Conservation (phyloP, 2,888 invertebrate species). For the Pherbina coryleti region DNA sequence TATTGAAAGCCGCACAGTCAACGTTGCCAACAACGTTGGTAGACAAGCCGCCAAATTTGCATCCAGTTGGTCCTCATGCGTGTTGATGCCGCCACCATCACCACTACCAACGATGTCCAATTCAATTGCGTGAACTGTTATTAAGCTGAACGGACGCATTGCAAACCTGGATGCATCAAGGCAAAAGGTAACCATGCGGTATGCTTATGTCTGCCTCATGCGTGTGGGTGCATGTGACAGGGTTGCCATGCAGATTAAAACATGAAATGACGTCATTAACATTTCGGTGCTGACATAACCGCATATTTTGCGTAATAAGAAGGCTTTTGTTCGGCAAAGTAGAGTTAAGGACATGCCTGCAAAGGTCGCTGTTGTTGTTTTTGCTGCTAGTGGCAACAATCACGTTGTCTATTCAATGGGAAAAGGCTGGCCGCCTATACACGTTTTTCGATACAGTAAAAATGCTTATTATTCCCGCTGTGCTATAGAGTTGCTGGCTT, state of each 20-base stretch:
- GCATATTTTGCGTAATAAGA: slow-evolving; percentile 49
- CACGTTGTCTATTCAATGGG: slow-evolving; percentile 41
- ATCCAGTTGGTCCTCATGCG: slow-evolving; percentile 30
- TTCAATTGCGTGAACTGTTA: slow-evolving; percentile 31
- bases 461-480: too few relatives aligned
- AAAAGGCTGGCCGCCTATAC: slow-evolving; percentile 32
- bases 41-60: slow-evolving; percentile 35
- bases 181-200: background rate
- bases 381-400: slow-evolving; percentile 34
- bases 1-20: slow-evolving; percentile 33
- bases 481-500: too few relatives aligned
- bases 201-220: background rate
- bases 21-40: background rate
- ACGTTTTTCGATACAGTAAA: too few relatives aligned
- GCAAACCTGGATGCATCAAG: background rate
- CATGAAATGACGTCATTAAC: slow-evolving; percentile 48
- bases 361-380: background rate
- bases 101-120: background rate
- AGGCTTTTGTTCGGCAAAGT: slow-evolving; percentile 22
- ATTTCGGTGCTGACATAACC: slow-evolving; percentile 46
- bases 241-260: slow-evolving; percentile 24
- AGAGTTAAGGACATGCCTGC: background rate
- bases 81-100: slow-evolving; percentile 14
- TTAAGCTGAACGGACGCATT: slow-evolving; percentile 10
- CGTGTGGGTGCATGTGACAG: background rate